Evolutionary conservation across 2,888 invertebrate species (phyloP), one percentile per base, ranked within the genome.

Genomic region (Julus scanicus): DNA sequence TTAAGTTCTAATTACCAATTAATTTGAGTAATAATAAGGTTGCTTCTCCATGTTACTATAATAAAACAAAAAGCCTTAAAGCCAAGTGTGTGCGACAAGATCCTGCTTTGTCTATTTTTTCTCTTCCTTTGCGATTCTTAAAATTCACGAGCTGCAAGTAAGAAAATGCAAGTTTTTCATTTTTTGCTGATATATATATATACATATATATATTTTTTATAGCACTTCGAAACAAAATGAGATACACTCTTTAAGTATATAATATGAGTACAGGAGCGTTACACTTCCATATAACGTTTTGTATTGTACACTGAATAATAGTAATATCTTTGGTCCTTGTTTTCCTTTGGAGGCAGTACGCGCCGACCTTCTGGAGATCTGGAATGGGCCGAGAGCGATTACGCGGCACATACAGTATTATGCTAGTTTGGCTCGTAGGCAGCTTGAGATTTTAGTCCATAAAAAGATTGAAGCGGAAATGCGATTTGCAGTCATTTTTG

Each of bases 181-280:
- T 44, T 44, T 6, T 44, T 3, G 44, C 44, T 44, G 44, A 44
- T 44, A 44, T 44, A 44, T 44, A 44, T 44, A n/a, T n/a, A n/a
- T n/a, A n/a, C n/a, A n/a, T n/a, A n/a, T n/a, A n/a, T n/a, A n/a
- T n/a, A n/a, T n/a, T n/a, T n/a, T n/a, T 71, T 71, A 71, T 71
- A 71, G n/a, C 29, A 71, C 71, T 71, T 71, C 29, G 9, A 71
- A 71, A 29, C 20, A 71, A n/a, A 29, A 29, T 71, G 71, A 71
- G 71, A 71, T 71, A 71, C 71, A 71, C 71, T 71, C 71, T 71
- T 71, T n/a, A 71, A 71, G 71, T 71, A 71, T 71, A 71, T 71
- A 71, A 71, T 71, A 71, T 20, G 71, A 71, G 71, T 71, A 71
- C 29, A 71, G 71, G 8, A 71, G 71, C 71, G 29, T 71, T 71